Evolutionary conservation across 2,797 vertebrate species (phyloP), one percentile per base, ranked within the genome.

Genomic region (Etheostoma perlongum): DNA sequence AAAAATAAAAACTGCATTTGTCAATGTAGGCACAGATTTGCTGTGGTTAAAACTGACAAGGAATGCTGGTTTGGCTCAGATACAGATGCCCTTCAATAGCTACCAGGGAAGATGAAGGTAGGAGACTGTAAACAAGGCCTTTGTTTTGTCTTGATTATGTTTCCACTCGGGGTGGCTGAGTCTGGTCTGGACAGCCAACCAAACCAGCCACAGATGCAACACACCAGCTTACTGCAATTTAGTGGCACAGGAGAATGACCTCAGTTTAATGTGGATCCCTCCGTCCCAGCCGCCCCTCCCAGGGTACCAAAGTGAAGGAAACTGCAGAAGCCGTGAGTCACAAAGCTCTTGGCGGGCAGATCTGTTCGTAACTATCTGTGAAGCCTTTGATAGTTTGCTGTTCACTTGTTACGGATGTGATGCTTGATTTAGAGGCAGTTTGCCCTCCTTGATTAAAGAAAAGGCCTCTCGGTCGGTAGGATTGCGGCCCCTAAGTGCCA

Each of bases 361-460:
- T 91, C 92, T 88, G 77, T 90, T 91, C 47, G 76, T 91, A 94
- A 94, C 91, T 93, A 89, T 93, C 92, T 92, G 89, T 87, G 82
- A 90, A 91, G 88, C 74, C 85, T 94, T 94, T 95, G 89, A 92
- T 89, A 88, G 84, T 75, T 82, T 47, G 76, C 75, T 70, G 55
- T 88, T 78, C 21, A 82, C 90, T 94, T 75, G 84, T 94, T 92
- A 91, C 86, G 75, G 90, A 94, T 93, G 93, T 93, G 89, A 95
- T 94, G 92, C 92, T 90, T 93, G 91, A 94, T 93, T 94, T 91
- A 83, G 86, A 91, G 88, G 89, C 83, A 86, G 64, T 89, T 88
- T 83, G 61, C 83, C 75, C 77, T 79, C 79, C 89, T 83, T 95
- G 94, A 95, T 96, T 96, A 95, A 94, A 96, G 93, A 92, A 87